A percentile compares a stretch with the other conserved stretches of the same genome.
These are phyloP conservation scores for Vidua macroura DNA, from an alignment of 2,113 vertebrate genomes.

Conservation along the genomic window DNA sequence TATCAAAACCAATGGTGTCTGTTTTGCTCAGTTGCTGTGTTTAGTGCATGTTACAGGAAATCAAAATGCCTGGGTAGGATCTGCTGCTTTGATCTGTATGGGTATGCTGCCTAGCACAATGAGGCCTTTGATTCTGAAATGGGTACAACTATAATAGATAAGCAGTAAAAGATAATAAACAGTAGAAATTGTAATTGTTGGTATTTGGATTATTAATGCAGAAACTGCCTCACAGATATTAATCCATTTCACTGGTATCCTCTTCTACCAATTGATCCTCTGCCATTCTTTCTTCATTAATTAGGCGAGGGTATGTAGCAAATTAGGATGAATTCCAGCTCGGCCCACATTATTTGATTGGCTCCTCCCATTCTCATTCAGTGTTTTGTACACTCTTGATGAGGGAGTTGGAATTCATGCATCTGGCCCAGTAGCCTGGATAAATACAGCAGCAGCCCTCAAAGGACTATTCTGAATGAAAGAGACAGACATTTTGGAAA, in stretches of 20 bases:
- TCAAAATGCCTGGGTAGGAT: background rate
- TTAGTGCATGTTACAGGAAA: background rate
- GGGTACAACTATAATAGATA: constrained; percentile 40
- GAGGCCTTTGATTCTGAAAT: constrained; percentile 18
- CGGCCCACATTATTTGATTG: constrained; percentile 4
- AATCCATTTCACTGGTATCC: constrained; percentile 27
- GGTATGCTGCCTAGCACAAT: background rate
- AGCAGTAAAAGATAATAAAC: constrained; percentile 33
- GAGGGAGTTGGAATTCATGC: constrained; percentile 53
- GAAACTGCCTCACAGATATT: constrained; percentile 45
- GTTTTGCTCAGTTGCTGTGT: background rate
- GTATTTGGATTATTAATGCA: constrained; percentile 48
- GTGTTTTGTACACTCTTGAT: constrained; percentile 49
- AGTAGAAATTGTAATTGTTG: constrained; percentile 29
- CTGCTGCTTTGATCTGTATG: background rate
- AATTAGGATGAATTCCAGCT: constrained; percentile 27
- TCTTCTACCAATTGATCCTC: constrained; percentile 44
- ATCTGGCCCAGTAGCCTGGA: constrained; percentile 45
- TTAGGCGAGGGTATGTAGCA: background rate
- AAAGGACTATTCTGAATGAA: constrained; percentile 38
- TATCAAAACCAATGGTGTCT: background rate
- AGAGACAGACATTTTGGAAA: background rate
- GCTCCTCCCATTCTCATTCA: constrained; percentile 52
- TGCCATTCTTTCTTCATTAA: constrained; percentile 36
- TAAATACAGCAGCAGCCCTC: constrained; percentile 50